Base-by-base conservation (phyloP, 2,888 invertebrate genomes). In the Apamea epomidion region DNA sequence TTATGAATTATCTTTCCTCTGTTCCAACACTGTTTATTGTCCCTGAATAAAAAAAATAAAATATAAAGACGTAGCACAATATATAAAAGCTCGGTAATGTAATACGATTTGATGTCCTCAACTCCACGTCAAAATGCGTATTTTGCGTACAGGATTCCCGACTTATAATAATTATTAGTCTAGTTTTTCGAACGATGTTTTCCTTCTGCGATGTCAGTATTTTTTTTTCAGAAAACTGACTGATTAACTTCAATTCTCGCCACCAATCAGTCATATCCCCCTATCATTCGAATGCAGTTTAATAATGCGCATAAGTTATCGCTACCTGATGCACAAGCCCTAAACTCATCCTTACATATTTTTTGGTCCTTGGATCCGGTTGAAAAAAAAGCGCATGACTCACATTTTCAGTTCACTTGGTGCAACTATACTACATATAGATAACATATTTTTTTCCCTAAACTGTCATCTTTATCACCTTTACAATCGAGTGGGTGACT, bases 361-460 rank as follows among this genome's bases (percentile, higher is more conserved):
- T 78, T 62, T 71, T 84, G 62, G 67, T 84, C 54, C 42, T 80
- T 72, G 8, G 25, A 80, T 48, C n/a, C 42, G 37, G n/a, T 18
- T 42, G 6, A 69, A 42, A 67, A 68, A 54, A 65, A 54, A 25
- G 1, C 14, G 16, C 32, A 8, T n/a, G 42, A 65, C 2, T 70
- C 58, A 70, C 8, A 67, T 82, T 70, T 25, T 67, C 37, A 21
- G 18, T 68, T 14, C 42, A 14, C 2, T 58, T 14, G 8, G 1
- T 60, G 18, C 45, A 45, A 37, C 1, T 48, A 42, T 12, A 18
- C 32, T 2, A 7, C 16, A 29, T 37, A 16, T 5, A n/a, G 37
- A 29, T 0, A 29, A 42, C 29, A 48, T 72, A 0, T 58, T 0
- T 6, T 65, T 48, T 58, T 72, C 45, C 72, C 12, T 62, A 77